Base-by-base conservation (phyloP, 1,140 invertebrate genomes). In the Mamestra configurata region DNA sequence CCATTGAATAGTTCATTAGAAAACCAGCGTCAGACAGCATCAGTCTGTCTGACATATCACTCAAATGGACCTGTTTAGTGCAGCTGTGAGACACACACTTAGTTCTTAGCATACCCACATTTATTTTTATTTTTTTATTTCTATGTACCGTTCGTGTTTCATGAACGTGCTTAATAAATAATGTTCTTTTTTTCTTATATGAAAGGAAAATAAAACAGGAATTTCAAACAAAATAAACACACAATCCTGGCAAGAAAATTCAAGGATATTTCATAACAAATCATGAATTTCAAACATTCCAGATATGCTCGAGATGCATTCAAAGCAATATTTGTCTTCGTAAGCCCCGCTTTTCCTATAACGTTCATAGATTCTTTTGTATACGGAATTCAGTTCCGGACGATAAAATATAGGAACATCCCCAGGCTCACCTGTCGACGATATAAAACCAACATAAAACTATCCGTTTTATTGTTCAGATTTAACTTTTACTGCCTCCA, bases 371-470 rank as follows among this genome's bases (percentile, higher is more conserved):
- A 64, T 64, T 59, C 73, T 76, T 61, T 76, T 59, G 57, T 64
- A 24, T 64, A 49, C 40, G 40, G 43, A 76, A 76, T 76, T 61
- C 57, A 61, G 57, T 76, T 64, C 73, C 73, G 40, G 40, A 51
- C 57, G 73, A 76, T 76, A 76, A 76, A 76, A 76, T 57, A 64
- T 64, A 64, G 55, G 40, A 49, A 51, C 40, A 71, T 79, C 22
- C 70, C n/a, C 27, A 55, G 77, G 73, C 84, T 85, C 87, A 90
- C 90, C 90, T 91, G 89, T 86, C 85, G 82, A 81, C 82, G 82
- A 81, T 82, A 88, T 90, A 90, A 89, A 89, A 88, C 73, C 46
- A 79, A 79, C 83, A 86, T 91, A 89, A 91, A 89, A 88, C 88
- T 86, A 89, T 90, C 79, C 80, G 77, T 87, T 90, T 91, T 91